Conservation (phyloP, 2,797 vertebrate species). For the Florisuga fusca region DNA sequence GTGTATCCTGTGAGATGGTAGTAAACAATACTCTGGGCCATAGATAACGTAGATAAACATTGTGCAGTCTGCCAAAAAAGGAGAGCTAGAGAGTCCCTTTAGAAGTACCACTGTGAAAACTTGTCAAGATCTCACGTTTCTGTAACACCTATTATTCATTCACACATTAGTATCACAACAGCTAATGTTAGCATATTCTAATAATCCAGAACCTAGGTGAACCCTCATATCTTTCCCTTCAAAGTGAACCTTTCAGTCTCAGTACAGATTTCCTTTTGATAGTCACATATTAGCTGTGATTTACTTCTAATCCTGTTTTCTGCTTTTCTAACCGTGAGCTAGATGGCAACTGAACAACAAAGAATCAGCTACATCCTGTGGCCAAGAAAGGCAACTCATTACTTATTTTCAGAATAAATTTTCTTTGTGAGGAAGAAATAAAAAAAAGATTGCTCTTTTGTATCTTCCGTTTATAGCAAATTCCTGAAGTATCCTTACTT, state of each 20-base stretch:
- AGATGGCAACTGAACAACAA: not conserved
- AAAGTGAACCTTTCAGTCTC: not conserved
- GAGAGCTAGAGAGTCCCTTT: not conserved
- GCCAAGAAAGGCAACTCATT: not conserved
- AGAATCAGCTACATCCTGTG: not conserved
- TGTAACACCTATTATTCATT: not conserved
- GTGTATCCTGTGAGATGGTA: fast-evolving
- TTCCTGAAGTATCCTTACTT: not conserved
- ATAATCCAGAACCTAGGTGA: not conserved
- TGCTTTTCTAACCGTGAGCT: not conserved
- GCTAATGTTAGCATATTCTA: not conserved
- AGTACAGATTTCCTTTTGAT: not conserved
- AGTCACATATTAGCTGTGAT: not conserved
- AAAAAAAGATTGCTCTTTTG: not conserved
- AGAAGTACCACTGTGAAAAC: not conserved
- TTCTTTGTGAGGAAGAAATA: not conserved
- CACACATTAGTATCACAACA: not conserved
- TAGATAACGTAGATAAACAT: not conserved
- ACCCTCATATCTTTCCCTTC: not conserved
- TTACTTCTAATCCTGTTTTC: not conserved
- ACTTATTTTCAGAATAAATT: not conserved
- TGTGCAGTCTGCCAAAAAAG: not conserved
- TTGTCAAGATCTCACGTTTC: not conserved
- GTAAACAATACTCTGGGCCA: not conserved
- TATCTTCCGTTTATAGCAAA: not conserved